These are phyloP conservation scores for Eublepharis macularius DNA, from an alignment of 2,113 vertebrate species.

Conservation along the genomic window DNA sequence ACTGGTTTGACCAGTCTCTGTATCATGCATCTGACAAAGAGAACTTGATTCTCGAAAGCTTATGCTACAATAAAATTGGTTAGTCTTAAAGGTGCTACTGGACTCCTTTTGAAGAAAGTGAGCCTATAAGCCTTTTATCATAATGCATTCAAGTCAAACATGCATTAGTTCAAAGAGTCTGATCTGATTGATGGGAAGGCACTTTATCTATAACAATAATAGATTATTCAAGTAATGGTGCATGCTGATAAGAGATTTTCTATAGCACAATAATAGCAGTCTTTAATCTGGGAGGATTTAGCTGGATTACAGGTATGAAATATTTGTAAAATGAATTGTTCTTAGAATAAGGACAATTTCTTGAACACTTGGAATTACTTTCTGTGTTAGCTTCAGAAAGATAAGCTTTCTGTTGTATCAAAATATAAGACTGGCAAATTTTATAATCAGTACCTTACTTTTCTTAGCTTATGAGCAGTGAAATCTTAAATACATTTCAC, in stretches of 20 bases:
- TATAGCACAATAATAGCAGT: not conserved
- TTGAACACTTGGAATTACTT: not conserved
- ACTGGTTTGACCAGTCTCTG: too few relatives aligned
- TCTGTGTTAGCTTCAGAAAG: conserved; percentile 22
- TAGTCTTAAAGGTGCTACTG: too few relatives aligned
- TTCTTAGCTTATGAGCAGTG: not conserved
- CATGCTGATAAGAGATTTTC: conserved; percentile 12
- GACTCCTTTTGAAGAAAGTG: too few relatives aligned
- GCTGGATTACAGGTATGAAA: conserved; percentile 1
- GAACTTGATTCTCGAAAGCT: too few relatives aligned
- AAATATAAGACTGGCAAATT: conserved; percentile 15
- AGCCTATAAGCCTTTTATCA: conserved; percentile 5
- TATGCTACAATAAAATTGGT: too few relatives aligned
- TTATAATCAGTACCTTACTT: conserved; percentile 6
- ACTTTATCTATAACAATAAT: conserved; percentile 23
- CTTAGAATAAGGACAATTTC: conserved; percentile 13
- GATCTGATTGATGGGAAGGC: not conserved
- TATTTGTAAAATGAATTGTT: conserved; percentile 26
- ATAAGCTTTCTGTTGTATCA: not conserved
- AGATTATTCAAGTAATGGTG: not conserved
- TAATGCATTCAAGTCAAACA: conserved; percentile 24
- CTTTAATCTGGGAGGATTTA: conserved; percentile 1
- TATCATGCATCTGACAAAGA: too few relatives aligned
- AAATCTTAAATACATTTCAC: too few relatives aligned
- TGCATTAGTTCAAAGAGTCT: conserved; percentile 10